A percentile compares a stretch with the other conserved stretches of the same genome.
phyloP scores from a whole-genome alignment of 2,888 invertebrate genomes.

The Euproctis similis region DNA sequence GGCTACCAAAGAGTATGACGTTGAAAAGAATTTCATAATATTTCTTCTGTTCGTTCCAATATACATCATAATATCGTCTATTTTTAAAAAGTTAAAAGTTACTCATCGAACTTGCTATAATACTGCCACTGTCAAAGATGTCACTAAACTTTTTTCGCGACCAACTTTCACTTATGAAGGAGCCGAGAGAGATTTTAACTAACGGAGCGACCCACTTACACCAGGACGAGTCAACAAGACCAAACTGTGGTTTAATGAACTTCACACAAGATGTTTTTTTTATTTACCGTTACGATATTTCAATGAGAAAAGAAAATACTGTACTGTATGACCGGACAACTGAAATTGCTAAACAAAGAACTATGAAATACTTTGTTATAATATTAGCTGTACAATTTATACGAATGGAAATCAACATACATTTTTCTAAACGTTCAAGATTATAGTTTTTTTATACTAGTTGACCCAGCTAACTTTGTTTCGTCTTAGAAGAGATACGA shows the following conservation, averaged over 20 bases:
- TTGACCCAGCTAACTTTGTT: no score
- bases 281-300: neutral
- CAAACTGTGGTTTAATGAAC: conserved; percentile 1
- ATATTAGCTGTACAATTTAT: no score
- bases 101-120: neutral
- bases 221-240: conserved; percentile 24
- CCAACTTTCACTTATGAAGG: conserved; percentile 21
- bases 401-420: no score
- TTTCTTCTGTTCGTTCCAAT: no score
- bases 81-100: neutral
- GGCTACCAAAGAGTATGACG: no score
- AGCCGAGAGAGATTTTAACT: conserved; percentile 22
- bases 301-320: no score
- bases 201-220: conserved; percentile 28
- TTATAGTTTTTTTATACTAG: no score
- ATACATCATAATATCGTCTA: neutral
- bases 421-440: no score
- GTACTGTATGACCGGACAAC: conserved; percentile 17
- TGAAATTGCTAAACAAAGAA: no score
- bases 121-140: conserved; percentile 2
- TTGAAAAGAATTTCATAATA: no score
- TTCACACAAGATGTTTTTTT: neutral
- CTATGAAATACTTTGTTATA: no score
- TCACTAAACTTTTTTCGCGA: conserved; percentile 9
- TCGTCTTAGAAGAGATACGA: no score